Evolutionary conservation across 2,888 invertebrate species (phyloP).

Genomic region (Hirtodrosophila confusa): DNA sequence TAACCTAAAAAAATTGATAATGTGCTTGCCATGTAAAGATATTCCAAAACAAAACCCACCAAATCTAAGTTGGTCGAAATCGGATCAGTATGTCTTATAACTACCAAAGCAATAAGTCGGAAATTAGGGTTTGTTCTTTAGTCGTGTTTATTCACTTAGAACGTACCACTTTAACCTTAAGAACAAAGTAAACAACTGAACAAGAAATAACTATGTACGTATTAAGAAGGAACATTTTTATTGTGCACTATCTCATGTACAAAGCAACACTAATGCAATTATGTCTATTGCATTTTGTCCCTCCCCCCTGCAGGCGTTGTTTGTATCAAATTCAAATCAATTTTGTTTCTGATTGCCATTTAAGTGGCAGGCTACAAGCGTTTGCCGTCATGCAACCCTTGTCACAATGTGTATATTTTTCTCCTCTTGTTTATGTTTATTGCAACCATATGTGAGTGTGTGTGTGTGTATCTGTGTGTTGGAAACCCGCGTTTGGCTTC

Average conservation of each 20-base stretch:
- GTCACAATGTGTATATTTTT: constrained; percentile 20
- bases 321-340: constrained; percentile 69
- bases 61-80: too few species aligned
- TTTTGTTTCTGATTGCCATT: constrained; percentile 71
- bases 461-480: constrained; percentile 21
- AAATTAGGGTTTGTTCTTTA: too few species aligned
- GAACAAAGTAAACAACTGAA: background rate
- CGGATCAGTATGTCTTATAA: too few species aligned
- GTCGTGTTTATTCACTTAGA: too few species aligned
- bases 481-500: too few species aligned
- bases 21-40: too few species aligned
- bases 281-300: background rate
- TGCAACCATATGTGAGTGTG: constrained; percentile 50
- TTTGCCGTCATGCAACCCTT: constrained; percentile 27
- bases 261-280: background rate
- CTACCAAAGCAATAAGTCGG: too few species aligned
- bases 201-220: too few species aligned
- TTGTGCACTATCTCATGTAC: too few species aligned
- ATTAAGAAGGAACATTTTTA: too few species aligned
- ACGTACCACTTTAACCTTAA: background rate
- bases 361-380: constrained; percentile 68
- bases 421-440: constrained; percentile 55
- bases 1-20: too few species aligned
- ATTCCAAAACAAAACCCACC: too few species aligned
- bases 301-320: constrained; percentile 28